Conservation (phyloP, 2,797 vertebrate species). For the Todus mexicanus region DNA sequence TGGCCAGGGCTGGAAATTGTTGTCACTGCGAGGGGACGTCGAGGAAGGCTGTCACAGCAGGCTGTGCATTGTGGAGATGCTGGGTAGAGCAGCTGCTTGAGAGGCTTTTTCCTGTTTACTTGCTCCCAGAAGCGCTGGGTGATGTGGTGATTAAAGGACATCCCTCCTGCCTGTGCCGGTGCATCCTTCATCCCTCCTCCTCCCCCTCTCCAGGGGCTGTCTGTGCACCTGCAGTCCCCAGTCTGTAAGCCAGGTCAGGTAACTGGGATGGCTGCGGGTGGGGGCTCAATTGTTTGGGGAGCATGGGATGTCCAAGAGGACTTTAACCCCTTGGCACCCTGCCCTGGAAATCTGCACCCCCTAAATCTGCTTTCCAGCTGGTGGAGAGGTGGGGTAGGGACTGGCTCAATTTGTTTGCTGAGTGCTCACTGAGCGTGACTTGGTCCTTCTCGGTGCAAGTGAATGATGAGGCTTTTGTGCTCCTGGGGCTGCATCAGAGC, state of each 20-base stretch:
- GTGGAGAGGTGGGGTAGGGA: background rate
- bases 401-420: background rate
- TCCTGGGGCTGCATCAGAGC: background rate
- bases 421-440: background rate
- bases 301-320: background rate
- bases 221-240: background rate
- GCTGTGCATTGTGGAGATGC: background rate
- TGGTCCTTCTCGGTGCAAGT: fast-evolving
- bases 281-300: background rate
- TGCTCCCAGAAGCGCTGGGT: constrained; percentile 17
- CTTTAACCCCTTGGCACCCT: background rate
- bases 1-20: background rate
- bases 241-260: background rate
- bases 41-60: background rate
- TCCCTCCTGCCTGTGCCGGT: background rate
- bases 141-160: constrained; percentile 10
- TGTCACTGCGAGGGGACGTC: fast-evolving
- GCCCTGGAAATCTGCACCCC: background rate
- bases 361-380: constrained; percentile 14
- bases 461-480: background rate
- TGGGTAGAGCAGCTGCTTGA: constrained; percentile 40
- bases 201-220: background rate
- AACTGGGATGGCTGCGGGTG: background rate
- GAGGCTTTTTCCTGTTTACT: constrained; percentile 69
- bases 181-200: background rate